These are phyloP conservation scores for Pollimyrus isidori DNA, from an alignment of 2,113 vertebrate genomes.

Conservation along the genomic window DNA sequence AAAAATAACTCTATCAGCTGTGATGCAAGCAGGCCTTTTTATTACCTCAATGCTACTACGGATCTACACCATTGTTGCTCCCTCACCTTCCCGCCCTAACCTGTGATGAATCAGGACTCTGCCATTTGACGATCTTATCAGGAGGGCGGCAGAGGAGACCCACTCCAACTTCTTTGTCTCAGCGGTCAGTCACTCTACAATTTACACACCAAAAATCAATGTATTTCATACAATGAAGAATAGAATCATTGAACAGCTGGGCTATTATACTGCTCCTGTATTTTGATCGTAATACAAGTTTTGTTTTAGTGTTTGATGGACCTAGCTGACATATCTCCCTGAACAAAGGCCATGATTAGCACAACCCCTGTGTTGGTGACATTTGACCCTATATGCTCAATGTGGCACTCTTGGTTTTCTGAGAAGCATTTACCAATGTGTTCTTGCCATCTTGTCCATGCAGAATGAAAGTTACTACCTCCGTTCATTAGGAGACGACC, in stretches of 20 bases:
- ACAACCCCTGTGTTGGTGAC: neutral
- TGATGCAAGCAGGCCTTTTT: neutral
- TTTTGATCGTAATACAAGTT: neutral
- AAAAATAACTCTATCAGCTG: neutral
- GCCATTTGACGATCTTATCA: slow-evolving; percentile 78
- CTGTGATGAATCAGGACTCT: slow-evolving; percentile 71
- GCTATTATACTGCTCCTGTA: neutral
- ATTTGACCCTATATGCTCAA: neutral
- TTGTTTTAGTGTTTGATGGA: neutral
- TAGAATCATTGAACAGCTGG: neutral
- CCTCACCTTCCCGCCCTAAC: neutral
- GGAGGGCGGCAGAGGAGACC: slow-evolving; percentile 75
- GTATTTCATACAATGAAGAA: neutral
- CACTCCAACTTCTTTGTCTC: slow-evolving; percentile 81
- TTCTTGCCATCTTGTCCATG: slow-evolving; percentile 11
- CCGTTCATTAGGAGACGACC: slow-evolving; percentile 85
- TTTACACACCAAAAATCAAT: neutral
- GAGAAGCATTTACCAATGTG: neutral
- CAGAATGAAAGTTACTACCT: slow-evolving; percentile 94
- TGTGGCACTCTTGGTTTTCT: neutral
- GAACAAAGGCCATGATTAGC: neutral
- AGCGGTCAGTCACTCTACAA: slow-evolving; percentile 61
- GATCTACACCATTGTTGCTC: neutral
- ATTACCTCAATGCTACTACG: neutral
- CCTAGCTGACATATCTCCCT: neutral